phyloP scores from a whole-genome alignment of 2,113 vertebrate species.

The Hippocampus guttulatus region DNA sequence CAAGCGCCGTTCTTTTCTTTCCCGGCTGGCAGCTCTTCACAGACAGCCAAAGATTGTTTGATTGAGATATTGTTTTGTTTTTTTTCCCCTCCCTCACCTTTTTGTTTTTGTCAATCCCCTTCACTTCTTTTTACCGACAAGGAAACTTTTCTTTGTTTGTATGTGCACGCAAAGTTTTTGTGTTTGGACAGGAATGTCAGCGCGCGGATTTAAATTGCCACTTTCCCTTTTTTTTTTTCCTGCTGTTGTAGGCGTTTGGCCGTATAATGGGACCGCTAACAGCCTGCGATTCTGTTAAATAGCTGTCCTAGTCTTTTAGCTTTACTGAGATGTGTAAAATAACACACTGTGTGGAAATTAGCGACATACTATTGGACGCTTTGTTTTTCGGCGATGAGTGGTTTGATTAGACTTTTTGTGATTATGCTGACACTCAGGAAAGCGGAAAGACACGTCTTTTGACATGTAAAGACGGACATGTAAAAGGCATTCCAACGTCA shows the following conservation, averaged over 20 bases:
- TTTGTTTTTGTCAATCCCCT: conserved; percentile 53
- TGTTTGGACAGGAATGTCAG: conserved; percentile 64
- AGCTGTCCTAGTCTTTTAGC: conserved; percentile 56
- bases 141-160: conserved; percentile 73
- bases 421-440: background rate
- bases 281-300: conserved; percentile 39
- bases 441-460: background rate
- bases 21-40: conserved; percentile 58
- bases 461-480: no score
- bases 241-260: conserved; percentile 64
- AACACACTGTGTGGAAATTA: conserved; percentile 15
- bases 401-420: conserved; percentile 26
- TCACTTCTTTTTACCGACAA: conserved; percentile 59
- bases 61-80: conserved; percentile 58
- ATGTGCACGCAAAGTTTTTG: conserved; percentile 45
- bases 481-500: no score
- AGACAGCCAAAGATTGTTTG: conserved; percentile 56
- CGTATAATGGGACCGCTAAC: conserved; percentile 52
- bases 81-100: conserved; percentile 26
- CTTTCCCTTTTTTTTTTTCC: conserved; percentile 24
- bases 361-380: background rate
- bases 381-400: conserved; percentile 8
- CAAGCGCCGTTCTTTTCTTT: conserved; percentile 42
- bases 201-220: conserved; percentile 56
- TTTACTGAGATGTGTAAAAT: conserved; percentile 17